phyloP scores from a whole-genome alignment of 2,797 vertebrate species.

The Gymnodraco acuticeps region DNA sequence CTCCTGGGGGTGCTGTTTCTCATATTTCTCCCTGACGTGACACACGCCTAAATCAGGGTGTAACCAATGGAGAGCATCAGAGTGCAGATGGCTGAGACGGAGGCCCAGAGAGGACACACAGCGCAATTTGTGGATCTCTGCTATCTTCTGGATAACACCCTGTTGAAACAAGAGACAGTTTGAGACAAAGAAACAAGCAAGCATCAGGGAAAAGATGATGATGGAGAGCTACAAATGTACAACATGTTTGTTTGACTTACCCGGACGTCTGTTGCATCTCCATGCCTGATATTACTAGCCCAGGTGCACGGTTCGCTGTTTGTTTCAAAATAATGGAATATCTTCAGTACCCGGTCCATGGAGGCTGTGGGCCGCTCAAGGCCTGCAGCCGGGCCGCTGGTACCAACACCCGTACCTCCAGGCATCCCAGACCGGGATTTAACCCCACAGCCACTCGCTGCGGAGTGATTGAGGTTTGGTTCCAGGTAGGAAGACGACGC shows the following conservation, averaged over 20 bases:
- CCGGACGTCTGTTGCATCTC: conserved; percentile 96
- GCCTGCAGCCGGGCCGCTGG: conserved; percentile 83
- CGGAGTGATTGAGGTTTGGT: conserved; percentile 93
- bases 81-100: conserved; percentile 94
- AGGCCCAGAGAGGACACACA: conserved; percentile 95
- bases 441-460: conserved; percentile 80
- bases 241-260: conserved; percentile 77
- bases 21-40: conserved; percentile 95
- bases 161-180: conserved; percentile 64
- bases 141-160: conserved; percentile 99
- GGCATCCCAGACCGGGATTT: conserved; percentile 87
- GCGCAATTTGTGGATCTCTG: conserved; percentile 95
- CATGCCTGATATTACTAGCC: conserved; percentile 97
- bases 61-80: conserved; percentile 97
- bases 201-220: neutral
- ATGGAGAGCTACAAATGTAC: neutral
- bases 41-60: conserved; percentile 97
- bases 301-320: conserved; percentile 94
- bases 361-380: conserved; percentile 91
- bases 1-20: conserved; percentile 93
- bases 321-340: conserved; percentile 98
- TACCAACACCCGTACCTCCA: conserved; percentile 57
- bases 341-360: conserved; percentile 94
- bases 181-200: neutral
- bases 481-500: conserved; percentile 98